phyloP scores from a whole-genome alignment of 2,113 vertebrate genomes.

The Chaetops frenatus region DNA sequence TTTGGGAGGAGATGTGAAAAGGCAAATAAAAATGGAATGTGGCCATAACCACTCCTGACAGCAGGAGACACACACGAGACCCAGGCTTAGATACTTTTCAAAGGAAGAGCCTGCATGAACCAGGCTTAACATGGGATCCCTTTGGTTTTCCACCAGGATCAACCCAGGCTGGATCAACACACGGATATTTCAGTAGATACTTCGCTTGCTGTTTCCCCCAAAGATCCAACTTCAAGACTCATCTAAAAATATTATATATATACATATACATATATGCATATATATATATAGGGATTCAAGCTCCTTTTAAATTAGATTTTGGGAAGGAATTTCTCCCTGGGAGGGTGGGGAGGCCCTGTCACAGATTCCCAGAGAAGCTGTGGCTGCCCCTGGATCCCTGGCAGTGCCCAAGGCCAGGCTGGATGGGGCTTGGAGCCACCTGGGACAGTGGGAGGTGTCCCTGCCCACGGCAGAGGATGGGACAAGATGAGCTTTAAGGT shows the following conservation, averaged over 20 bases:
- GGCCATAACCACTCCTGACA: not conserved
- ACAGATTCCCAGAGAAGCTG: not conserved
- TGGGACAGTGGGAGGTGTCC: accelerated
- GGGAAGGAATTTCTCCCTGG: not conserved
- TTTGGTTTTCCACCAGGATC: not conserved
- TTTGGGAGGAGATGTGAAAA: not conserved
- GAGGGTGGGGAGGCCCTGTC: not conserved
- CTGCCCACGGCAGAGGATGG: not conserved
- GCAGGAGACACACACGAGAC: accelerated
- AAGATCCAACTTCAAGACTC: not conserved
- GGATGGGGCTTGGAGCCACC: accelerated
- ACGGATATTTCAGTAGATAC: not conserved
- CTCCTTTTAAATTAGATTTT: not conserved
- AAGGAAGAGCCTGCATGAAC: not conserved
- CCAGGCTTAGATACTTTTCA: not conserved
- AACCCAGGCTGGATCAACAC: not conserved
- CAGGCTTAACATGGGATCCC: not conserved
- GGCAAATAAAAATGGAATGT: not conserved
- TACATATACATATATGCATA: accelerated
- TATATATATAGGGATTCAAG: accelerated
- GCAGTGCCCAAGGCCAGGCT: accelerated
- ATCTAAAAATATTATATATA: not conserved
- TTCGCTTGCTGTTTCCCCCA: not conserved
- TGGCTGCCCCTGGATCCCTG: not conserved
- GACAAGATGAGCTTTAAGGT: not conserved